phyloP scores from a whole-genome alignment of 2,888 invertebrate species.

The Orthosia incerta region DNA sequence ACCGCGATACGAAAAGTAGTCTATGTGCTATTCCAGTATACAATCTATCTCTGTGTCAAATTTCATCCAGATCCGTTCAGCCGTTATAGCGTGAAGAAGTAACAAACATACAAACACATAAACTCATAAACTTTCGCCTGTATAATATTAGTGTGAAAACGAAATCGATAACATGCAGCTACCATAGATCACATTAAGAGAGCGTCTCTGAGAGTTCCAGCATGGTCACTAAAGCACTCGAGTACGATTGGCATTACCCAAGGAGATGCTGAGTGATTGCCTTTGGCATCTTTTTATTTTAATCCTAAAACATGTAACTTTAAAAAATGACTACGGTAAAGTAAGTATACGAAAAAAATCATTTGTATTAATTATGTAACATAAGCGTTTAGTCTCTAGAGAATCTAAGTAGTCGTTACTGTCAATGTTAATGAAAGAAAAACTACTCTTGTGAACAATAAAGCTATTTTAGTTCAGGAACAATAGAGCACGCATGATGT shows the following conservation, averaged over 20 bases:
- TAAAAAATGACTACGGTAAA: too few relatives aligned
- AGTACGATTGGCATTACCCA: neutral
- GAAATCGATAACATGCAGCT: neutral
- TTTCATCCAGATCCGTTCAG: too few relatives aligned
- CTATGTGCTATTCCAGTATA: too few relatives aligned
- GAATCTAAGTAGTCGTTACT: neutral
- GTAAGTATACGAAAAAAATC: neutral
- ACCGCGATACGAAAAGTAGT: too few relatives aligned
- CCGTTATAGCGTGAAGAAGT: too few relatives aligned
- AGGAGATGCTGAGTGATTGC: neutral
- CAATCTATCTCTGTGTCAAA: too few relatives aligned
- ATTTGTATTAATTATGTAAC: neutral
- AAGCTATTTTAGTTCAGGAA: neutral
- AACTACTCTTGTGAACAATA: neutral
- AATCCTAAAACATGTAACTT: too few relatives aligned
- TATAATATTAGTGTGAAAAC: neutral
- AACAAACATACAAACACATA: too few relatives aligned
- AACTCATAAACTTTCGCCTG: too few relatives aligned
- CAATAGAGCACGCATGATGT: neutral
- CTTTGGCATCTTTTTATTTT: too few relatives aligned
- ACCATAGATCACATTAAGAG: too few relatives aligned
- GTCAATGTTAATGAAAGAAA: slow-evolving; percentile 2
- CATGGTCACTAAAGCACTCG: neutral
- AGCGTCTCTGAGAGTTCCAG: neutral
- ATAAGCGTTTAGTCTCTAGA: neutral